Conservation (phyloP, 2,888 invertebrate genomes). For the Sphinx pinastri region DNA sequence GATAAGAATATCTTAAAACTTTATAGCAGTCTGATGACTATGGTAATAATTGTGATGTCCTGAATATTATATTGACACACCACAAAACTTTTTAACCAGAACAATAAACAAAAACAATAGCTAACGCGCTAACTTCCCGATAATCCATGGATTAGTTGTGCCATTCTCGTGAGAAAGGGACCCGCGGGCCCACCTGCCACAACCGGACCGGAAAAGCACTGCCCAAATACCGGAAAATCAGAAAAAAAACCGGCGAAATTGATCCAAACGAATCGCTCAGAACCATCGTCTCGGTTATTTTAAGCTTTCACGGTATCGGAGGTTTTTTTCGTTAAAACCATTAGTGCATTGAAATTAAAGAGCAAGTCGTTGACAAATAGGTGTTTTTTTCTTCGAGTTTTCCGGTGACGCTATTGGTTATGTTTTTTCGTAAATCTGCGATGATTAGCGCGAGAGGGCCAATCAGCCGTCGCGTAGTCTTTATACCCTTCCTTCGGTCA, state of each 20-base stretch:
- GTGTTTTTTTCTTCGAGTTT: conserved; percentile 44
- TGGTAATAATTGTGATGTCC: neutral
- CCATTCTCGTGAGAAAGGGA: conserved; percentile 77
- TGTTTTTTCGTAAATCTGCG: conserved; percentile 42
- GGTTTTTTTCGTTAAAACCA: conserved; percentile 63
- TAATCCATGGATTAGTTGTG: conserved; percentile 59
- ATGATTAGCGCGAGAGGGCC: conserved; percentile 30
- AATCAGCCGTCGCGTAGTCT: conserved; percentile 32
- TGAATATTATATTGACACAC: neutral
- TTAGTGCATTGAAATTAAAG: conserved; percentile 76
- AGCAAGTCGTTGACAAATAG: conserved; percentile 56
- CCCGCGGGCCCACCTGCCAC: conserved; percentile 70
- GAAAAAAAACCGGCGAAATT: conserved; percentile 77
- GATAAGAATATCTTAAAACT: no score
- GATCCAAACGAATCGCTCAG: conserved; percentile 68
- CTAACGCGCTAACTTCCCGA: conserved; percentile 65
- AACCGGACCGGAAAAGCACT: conserved; percentile 75
- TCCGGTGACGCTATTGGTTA: conserved; percentile 33
- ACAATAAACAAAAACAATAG: conserved; percentile 14
- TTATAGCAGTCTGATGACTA: no score
- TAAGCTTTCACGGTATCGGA: conserved; percentile 71
- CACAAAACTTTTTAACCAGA: neutral
- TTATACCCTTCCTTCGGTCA: neutral
- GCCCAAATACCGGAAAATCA: conserved; percentile 80
- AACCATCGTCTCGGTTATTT: conserved; percentile 66